Evolutionary conservation across 2,888 invertebrate genomes (phyloP).

Genomic region (Euzetes globulus): DNA sequence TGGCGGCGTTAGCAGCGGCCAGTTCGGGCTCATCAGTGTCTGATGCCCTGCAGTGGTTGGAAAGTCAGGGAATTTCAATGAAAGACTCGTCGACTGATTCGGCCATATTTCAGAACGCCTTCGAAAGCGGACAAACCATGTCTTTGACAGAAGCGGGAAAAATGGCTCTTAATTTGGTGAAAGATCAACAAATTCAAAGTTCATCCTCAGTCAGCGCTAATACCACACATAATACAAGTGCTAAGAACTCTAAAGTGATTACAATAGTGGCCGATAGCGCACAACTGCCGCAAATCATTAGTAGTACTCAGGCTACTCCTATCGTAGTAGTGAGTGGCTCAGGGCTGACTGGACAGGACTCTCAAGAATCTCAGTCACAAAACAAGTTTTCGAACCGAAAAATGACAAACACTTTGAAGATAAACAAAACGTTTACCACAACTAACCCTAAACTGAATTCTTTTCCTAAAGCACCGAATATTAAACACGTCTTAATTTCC

Average conservation of each 20-base stretch:
- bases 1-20: no score
- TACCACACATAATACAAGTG: slow-evolving; percentile 10
- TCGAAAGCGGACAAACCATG: slow-evolving; percentile 76
- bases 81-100: slow-evolving; percentile 58
- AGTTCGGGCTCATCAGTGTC: slow-evolving; percentile 44
- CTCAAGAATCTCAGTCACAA: neutral
- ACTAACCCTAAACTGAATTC: no score
- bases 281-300: slow-evolving; percentile 39
- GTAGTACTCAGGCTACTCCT: slow-evolving; percentile 37
- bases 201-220: slow-evolving; percentile 34
- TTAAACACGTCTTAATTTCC: slow-evolving; percentile 1
- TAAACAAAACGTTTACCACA: neutral
- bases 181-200: slow-evolving; percentile 42
- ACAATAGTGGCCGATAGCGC: slow-evolving; percentile 39
- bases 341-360: neutral
- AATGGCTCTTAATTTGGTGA: slow-evolving; percentile 48
- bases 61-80: slow-evolving; percentile 78
- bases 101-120: slow-evolving; percentile 57
- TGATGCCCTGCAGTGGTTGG: slow-evolving; percentile 58
- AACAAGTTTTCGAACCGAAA: neutral
- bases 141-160: slow-evolving; percentile 58
- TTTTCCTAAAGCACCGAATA: neutral
- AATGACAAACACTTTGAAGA: neutral
- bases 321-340: slow-evolving; percentile 38
- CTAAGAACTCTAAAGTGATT: slow-evolving; percentile 38